Percentiles rank a stretch among this genome's conserved stretches.
phyloP scores from a whole-genome alignment of 2,888 invertebrate genomes.

The Pomacea canaliculata region DNA sequence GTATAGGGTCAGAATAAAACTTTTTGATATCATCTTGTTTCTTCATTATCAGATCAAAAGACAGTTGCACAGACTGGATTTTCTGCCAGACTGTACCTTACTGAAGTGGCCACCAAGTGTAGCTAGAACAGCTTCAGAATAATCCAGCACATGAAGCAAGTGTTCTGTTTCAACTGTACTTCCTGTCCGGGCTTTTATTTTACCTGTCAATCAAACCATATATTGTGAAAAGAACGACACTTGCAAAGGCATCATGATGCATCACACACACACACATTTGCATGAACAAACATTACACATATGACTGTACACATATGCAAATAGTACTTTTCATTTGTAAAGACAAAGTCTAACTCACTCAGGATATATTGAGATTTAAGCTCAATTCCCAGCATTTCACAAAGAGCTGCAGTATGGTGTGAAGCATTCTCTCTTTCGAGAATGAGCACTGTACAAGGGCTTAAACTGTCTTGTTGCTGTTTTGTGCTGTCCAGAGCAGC shows the following conservation, averaged over 20 bases:
- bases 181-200: constrained; percentile 33
- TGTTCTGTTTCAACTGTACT: constrained; percentile 29
- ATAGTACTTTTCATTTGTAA: too few relatives aligned
- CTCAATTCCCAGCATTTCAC: constrained; percentile 12
- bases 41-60: neutral
- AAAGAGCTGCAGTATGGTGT: constrained; percentile 48
- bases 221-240: too few relatives aligned
- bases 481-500: constrained; percentile 28
- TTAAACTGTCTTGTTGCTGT: constrained; percentile 34
- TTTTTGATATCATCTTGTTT: too few relatives aligned
- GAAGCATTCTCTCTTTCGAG: constrained; percentile 63
- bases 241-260: neutral
- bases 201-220: constrained; percentile 33
- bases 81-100: constrained; percentile 45
- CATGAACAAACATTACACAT: too few relatives aligned
- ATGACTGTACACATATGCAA: too few relatives aligned
- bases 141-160: constrained; percentile 57
- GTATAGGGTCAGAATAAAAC: too few relatives aligned
- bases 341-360: too few relatives aligned
- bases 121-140: constrained; percentile 49
- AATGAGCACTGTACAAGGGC: constrained; percentile 56
- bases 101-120: constrained; percentile 60
- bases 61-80: constrained; percentile 3
- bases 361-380: neutral
- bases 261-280: neutral